Evolutionary conservation across 30 jellyfish, hydroid and myxozoan species (phyloP).

Genomic region (Turritopsis rubra): DNA sequence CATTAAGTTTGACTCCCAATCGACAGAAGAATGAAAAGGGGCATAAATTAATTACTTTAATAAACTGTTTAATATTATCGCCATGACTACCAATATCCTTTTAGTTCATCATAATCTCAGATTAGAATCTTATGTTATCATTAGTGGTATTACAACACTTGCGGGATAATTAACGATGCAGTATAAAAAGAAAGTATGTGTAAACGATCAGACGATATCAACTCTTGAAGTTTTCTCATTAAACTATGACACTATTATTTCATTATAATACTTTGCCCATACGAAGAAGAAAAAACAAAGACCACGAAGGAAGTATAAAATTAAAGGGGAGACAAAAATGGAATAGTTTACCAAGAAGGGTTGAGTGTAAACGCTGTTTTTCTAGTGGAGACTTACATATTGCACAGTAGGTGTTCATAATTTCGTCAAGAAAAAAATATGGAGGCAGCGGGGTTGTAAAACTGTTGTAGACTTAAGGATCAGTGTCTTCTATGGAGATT

Average conservation of each 20-base stretch:
- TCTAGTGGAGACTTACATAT: slow-evolving; percentile 7
- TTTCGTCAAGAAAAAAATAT: neutral
- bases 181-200: neutral
- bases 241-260: neutral
- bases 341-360: slow-evolving; percentile 8
- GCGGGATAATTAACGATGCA: neutral
- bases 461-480: neutral
- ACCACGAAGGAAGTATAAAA: neutral
- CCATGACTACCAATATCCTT: neutral
- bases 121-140: neutral
- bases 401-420: neutral
- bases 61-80: neutral
- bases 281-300: slow-evolving; percentile 4
- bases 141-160: neutral
- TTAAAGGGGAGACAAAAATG: neutral
- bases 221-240: neutral
- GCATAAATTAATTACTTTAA: neutral
- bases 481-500: neutral
- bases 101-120: neutral
- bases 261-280: neutral
- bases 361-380: neutral
- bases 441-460: neutral
- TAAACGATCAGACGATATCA: neutral
- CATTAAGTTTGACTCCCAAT: neutral
- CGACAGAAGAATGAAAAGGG: neutral